These are phyloP conservation scores for Manacus vitellinus DNA, from an alignment of 2,113 vertebrate genomes.

Conservation along the genomic window DNA sequence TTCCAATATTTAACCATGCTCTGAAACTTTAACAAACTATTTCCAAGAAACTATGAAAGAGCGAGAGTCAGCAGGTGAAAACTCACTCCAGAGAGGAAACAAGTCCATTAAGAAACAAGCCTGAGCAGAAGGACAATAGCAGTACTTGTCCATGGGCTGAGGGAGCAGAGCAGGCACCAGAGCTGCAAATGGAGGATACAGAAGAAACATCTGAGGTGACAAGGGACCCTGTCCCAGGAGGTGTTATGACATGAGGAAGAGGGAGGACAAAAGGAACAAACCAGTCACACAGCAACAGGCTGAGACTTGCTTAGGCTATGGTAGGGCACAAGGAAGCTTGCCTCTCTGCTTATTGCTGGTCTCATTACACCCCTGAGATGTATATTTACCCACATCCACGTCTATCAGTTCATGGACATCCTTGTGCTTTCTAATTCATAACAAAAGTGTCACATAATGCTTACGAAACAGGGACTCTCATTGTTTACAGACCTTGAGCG, in stretches of 20 bases:
- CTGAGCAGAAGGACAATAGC: neutral
- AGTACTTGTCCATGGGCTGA: neutral
- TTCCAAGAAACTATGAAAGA: neutral
- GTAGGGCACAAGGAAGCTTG: neutral
- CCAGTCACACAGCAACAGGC: neutral
- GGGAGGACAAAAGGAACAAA: neutral
- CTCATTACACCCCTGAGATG: neutral
- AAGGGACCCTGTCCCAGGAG: neutral
- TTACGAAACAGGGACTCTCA: slow-evolving; percentile 18
- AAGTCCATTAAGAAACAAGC: neutral
- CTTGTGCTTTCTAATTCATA: neutral
- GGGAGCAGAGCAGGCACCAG: neutral
- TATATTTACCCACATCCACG: neutral
- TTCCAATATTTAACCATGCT: neutral
- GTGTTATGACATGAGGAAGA: neutral
- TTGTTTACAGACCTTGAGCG: slow-evolving; percentile 41
- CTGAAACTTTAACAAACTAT: neutral
- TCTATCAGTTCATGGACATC: neutral
- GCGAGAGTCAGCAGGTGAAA: neutral
- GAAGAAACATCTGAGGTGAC: neutral
- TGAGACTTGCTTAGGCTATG: neutral
- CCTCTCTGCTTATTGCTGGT: neutral
- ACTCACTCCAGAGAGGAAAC: neutral
- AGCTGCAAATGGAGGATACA: accelerated
- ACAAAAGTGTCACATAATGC: neutral